Evolutionary conservation across 2,797 vertebrate genomes (phyloP).

Genomic region (Smutsia temminckii): DNA sequence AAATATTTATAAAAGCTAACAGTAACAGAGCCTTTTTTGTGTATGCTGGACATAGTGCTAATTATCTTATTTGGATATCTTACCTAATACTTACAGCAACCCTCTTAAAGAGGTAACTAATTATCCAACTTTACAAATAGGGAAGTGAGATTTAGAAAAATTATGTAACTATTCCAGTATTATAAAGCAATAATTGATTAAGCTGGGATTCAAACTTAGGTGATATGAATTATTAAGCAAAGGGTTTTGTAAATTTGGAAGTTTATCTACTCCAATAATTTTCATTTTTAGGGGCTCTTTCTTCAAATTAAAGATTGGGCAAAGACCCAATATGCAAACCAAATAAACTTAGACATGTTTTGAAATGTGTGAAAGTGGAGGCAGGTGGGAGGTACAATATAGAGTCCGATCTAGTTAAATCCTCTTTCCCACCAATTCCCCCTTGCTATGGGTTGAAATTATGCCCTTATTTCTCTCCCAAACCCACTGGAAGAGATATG

Average conservation of each 20-base stretch:
- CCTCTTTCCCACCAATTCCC: not conserved
- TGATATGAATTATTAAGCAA: not conserved
- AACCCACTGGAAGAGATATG: not conserved
- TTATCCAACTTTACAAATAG: not conserved
- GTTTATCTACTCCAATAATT: not conserved
- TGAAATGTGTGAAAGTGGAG: not conserved
- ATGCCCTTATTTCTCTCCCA: not conserved
- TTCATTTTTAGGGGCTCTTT: not conserved
- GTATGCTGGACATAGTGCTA: not conserved
- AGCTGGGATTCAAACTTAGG: not conserved
- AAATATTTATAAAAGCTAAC: not conserved
- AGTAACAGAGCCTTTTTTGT: not conserved
- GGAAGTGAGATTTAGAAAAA: not conserved
- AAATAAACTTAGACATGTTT: not conserved
- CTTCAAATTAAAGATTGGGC: not conserved
- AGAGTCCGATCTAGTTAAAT: not conserved
- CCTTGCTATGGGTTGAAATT: not conserved
- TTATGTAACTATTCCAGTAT: not conserved
- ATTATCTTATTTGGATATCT: not conserved
- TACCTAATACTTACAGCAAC: not conserved
- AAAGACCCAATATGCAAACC: not conserved
- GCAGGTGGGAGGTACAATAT: not conserved
- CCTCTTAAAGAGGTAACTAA: not conserved
- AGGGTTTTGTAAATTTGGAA: not conserved
- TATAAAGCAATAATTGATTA: not conserved